Conservation (phyloP, 2,113 vertebrate genomes). For the Donacobius atricapilla region DNA sequence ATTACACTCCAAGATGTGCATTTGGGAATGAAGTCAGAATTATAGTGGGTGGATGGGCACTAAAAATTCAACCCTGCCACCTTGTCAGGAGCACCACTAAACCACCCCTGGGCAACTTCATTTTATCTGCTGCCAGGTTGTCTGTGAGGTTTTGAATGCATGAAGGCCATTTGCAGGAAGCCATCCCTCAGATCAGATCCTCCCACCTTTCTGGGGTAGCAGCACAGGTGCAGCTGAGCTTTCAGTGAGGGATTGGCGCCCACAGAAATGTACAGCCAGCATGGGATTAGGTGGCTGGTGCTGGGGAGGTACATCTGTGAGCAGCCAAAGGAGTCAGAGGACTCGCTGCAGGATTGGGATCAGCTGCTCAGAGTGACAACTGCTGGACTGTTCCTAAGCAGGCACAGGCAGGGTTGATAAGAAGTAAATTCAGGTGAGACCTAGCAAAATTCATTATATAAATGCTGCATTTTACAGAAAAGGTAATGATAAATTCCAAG, state of each 20-base stretch:
- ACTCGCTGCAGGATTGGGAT: rapidly evolving
- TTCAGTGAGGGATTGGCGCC: background rate
- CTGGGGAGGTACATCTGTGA: background rate
- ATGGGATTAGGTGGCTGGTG: background rate
- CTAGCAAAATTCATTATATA: background rate
- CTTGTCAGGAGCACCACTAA: background rate
- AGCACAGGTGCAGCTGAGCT: background rate
- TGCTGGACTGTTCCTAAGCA: background rate
- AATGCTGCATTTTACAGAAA: background rate
- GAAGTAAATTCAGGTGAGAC: background rate
- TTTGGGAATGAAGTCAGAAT: background rate
- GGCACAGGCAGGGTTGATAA: background rate
- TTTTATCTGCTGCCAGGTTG: background rate
- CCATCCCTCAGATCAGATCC: background rate
- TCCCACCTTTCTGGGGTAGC: background rate
- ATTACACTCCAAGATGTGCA: background rate
- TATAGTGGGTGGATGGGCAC: background rate
- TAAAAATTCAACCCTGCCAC: background rate
- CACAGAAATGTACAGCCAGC: rapidly evolving
- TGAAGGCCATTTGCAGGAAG: background rate
- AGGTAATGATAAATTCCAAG: background rate
- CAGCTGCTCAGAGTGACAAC: background rate
- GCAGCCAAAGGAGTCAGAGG: background rate
- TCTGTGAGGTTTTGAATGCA: background rate
- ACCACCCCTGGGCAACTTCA: background rate